phyloP scores from a whole-genome alignment of 2,888 invertebrate species.

The Philhelius pedissequus region DNA sequence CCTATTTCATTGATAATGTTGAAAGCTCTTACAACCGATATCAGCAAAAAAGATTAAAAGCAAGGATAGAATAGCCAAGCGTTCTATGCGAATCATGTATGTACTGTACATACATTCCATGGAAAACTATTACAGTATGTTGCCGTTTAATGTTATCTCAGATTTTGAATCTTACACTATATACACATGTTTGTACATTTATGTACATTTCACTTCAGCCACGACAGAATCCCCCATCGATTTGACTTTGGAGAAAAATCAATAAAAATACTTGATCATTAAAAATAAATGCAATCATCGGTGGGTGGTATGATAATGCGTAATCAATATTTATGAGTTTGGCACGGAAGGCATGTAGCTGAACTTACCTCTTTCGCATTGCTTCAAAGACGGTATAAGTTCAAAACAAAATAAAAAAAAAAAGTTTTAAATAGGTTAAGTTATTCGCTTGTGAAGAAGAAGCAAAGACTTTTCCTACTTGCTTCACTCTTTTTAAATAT shows the following conservation, averaged over 20 bases:
- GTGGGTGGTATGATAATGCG: slow-evolving; percentile 2
- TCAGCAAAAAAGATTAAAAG: background rate
- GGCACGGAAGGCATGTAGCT: background rate
- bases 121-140: background rate
- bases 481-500: background rate
- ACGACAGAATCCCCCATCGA: background rate
- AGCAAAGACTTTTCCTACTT: background rate
- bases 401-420: background rate
- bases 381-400: background rate
- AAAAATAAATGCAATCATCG: slow-evolving; percentile 22
- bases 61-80: background rate
- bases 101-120: background rate
- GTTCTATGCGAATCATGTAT: background rate
- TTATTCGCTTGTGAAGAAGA: background rate
- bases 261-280: slow-evolving; percentile 14
- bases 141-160: background rate
- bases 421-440: slow-evolving; percentile 10
- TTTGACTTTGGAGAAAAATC: background rate
- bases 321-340: slow-evolving; percentile 16
- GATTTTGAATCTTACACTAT: background rate
- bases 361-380: background rate
- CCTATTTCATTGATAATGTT: background rate
- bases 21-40: background rate
- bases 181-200: too few species aligned
- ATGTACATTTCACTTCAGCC: background rate